Evolutionary conservation across 64 coral and sea anemone species (phyloP).

Genomic region (Montipora sp.): DNA sequence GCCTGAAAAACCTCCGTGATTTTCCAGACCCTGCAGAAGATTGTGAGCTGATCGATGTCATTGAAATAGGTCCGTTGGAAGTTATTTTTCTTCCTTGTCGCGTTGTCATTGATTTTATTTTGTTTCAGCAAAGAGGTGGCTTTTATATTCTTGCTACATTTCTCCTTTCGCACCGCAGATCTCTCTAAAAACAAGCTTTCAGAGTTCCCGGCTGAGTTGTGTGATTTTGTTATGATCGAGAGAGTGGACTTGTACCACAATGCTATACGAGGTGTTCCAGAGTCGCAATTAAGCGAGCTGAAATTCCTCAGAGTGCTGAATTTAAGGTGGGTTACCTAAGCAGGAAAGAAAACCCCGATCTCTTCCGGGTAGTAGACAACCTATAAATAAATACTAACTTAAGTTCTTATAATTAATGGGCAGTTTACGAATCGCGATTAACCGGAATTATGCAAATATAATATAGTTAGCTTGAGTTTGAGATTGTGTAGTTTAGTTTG

Average conservation of each 20-base stretch:
- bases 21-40: slow-evolving; percentile 92
- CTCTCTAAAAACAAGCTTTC: slow-evolving; percentile 92
- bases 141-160: slow-evolving; percentile 15
- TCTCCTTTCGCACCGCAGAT: slow-evolving; percentile 62
- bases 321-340: slow-evolving; percentile 70
- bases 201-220: slow-evolving; percentile 88
- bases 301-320: slow-evolving; percentile 85
- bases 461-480: not conserved
- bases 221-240: slow-evolving; percentile 98
- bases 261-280: slow-evolving; percentile 79
- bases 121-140: not conserved
- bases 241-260: slow-evolving; percentile 94
- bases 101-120: not conserved
- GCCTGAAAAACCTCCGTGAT: slow-evolving; percentile 88
- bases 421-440: not conserved
- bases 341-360: not conserved
- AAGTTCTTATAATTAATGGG: no score
- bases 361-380: not conserved
- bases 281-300: slow-evolving; percentile 54
- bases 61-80: slow-evolving; percentile 84
- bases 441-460: not conserved
- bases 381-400: not conserved
- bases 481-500: no score
- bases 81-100: not conserved
- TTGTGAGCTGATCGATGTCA: slow-evolving; percentile 98